Evolutionary conservation across 2,113 vertebrate species (phyloP).

Genomic region (Brachyhypopomus occidentalis): DNA sequence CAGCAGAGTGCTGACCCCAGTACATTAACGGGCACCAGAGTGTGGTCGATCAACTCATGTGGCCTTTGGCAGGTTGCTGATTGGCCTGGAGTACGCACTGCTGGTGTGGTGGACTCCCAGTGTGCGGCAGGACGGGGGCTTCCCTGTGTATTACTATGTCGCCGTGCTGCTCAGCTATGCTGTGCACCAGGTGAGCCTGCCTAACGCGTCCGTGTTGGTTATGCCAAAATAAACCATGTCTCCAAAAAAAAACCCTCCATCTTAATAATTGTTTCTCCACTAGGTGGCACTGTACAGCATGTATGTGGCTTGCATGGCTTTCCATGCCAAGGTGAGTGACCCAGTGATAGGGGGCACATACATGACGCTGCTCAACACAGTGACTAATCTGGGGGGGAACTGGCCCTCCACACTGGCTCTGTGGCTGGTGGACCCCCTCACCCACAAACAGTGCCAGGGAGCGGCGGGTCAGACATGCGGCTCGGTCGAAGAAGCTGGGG

Average conservation of each 20-base stretch:
- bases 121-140: slow-evolving; percentile 85
- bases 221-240: neutral
- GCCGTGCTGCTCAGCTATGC: slow-evolving; percentile 90
- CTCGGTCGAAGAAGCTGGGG: slow-evolving; percentile 76
- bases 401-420: slow-evolving; percentile 95
- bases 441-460: slow-evolving; percentile 85
- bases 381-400: slow-evolving; percentile 94
- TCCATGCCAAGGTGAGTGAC: slow-evolving; percentile 96
- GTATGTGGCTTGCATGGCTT: slow-evolving; percentile 97
- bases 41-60: neutral
- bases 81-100: slow-evolving; percentile 88
- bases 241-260: no score
- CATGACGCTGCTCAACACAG: slow-evolving; percentile 96
- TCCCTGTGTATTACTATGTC: slow-evolving; percentile 89
- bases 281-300: slow-evolving; percentile 95
- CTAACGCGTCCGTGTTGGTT: neutral
- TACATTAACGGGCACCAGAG: neutral
- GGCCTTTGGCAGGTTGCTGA: slow-evolving; percentile 78
- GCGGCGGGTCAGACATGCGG: slow-evolving; percentile 78
- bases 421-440: slow-evolving; percentile 96
- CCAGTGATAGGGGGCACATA: slow-evolving; percentile 96
- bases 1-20: no score
- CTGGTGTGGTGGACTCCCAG: slow-evolving; percentile 96
- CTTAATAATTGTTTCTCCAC: slow-evolving; percentile 2
- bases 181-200: slow-evolving; percentile 85